phyloP scores from a whole-genome alignment of 2,113 vertebrate species.

The Alouatta palliata region DNA sequence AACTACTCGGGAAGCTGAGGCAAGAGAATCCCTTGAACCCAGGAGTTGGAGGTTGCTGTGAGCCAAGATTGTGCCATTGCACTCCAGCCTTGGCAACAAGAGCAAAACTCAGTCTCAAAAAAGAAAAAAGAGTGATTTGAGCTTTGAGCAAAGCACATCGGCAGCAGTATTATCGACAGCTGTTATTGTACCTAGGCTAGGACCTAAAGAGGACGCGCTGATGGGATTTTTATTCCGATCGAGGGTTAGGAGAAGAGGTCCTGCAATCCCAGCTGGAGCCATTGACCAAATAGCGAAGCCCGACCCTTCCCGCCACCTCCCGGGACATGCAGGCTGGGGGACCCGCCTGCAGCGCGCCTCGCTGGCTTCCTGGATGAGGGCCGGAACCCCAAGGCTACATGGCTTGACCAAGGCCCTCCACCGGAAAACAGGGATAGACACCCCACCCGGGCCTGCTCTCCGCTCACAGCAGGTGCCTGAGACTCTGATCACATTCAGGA shows the following conservation, averaged over 20 bases:
- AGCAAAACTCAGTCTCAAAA: too few relatives aligned
- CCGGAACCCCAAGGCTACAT: too few relatives aligned
- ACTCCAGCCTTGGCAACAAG: too few relatives aligned
- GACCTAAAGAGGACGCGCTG: rapidly evolving
- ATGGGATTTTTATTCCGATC: neutral
- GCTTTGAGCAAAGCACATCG: rapidly evolving
- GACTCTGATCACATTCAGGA: rapidly evolving
- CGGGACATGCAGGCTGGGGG: rapidly evolving
- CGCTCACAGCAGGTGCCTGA: neutral
- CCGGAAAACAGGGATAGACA: neutral
- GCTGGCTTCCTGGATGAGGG: rapidly evolving
- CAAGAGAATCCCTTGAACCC: too few relatives aligned
- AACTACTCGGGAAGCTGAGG: too few relatives aligned
- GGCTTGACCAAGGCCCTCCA: neutral
- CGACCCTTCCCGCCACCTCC: rapidly evolving
- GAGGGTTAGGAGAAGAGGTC: neutral
- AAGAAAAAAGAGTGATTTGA: neutral
- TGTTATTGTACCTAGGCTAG: neutral
- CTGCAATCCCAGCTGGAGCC: too few relatives aligned
- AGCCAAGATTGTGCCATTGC: too few relatives aligned
- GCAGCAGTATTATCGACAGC: rapidly evolving
- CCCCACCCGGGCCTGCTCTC: rapidly evolving
- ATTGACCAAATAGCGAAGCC: rapidly evolving
- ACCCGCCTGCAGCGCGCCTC: rapidly evolving
- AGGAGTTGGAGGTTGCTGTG: too few relatives aligned